Evolutionary conservation across 2,888 invertebrate genomes (phyloP), one percentile per base, ranked within the genome.

Genomic region (Allophyes oxyacanthae): DNA sequence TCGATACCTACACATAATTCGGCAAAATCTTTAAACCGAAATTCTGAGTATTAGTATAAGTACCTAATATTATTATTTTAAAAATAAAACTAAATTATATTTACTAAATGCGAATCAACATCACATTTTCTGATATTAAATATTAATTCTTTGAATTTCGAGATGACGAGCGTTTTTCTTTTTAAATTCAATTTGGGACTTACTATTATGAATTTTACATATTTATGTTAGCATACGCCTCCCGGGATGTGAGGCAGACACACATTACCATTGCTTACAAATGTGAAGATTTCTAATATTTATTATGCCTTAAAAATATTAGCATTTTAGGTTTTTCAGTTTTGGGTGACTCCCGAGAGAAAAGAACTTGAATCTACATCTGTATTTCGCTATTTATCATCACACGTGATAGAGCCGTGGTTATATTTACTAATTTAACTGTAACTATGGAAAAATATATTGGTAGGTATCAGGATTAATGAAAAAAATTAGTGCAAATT

Each of bases 231-330:
- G 33, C 49, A 46, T 54, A 28, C 9, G 41, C 26, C 64, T 45
- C 53, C 6, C 7, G 53, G 68, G 64, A 61, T 28, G 8, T 8
- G 25, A 2, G 3, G 14, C 30, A 43, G 44, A 26, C 40, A 11
- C 33, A 40, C 30, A 67, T 64, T 45, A 42, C 33, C 36, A 49
- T 62, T 34, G 34, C 41, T n/a, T 45, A 42, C 30, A 38, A 61
- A 67, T 49, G 33, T 30, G 44, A 45, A 42, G 44, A 42, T 43
- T 62, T 67, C 25, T 45, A 36, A 65, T 67, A 64, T 54, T 50
- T 67, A 67, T 62, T 49, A 33, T 42, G 9, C 33, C 9, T 42
- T 43, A 32, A 53, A 52, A 50, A 67, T 49, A 60, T 52, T 52
- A 48, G 4, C 14, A 61, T 61, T 53, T 52, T 41, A 49, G 15